Evolutionary conservation across 2,113 vertebrate genomes (phyloP), one percentile per base, ranked within the genome.

Genomic region (Pollachius pollachius): DNA sequence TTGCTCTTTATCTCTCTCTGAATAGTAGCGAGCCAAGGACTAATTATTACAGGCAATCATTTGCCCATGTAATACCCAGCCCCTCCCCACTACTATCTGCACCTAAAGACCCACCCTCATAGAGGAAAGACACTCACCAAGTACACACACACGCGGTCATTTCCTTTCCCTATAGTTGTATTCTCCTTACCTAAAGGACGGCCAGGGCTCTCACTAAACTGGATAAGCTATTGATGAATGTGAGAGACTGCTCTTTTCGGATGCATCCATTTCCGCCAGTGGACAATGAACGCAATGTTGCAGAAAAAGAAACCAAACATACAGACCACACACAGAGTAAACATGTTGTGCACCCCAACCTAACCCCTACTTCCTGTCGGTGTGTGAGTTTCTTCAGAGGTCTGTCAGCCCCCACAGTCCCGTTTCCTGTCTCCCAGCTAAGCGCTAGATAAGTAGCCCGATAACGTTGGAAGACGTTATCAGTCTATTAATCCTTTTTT

Each of bases 41-140:
- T 91, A 88, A 91, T 92, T 90, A 92, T 90, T 85, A 88, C 85
- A 86, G 85, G 84, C 87, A 88, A 88, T 90, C 84, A 86, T 88
- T 85, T 79, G 71, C 37, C 81, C 82, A 84, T 84, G 77, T 87
- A 87, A 85, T 85, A 69, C 72, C 75, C 81, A 81, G 56, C 65
- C 72, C 56, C 69, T 67, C 65, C 41, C 73, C 19, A 71, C 81
- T 79, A 72, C 79, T 80, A 73, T 68, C 73, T 61, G 64, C 73
- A 65, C 67, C 48, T 68, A 71, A 59, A 71, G 59, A 72, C 52
- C 0, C 0, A 19, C 62, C 27, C 19, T 16, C 48, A 13, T 63
- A 48, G 54, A 60, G 73, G 73, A 81, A 64, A 70, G 27, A 61
- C 75, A 77, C 70, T 75, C 79, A 76, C 78, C 84, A 81, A 67